These are phyloP conservation scores for Thysanoteuthis rhombus DNA, from an alignment of 2,888 invertebrate genomes.

Conservation along the genomic window DNA sequence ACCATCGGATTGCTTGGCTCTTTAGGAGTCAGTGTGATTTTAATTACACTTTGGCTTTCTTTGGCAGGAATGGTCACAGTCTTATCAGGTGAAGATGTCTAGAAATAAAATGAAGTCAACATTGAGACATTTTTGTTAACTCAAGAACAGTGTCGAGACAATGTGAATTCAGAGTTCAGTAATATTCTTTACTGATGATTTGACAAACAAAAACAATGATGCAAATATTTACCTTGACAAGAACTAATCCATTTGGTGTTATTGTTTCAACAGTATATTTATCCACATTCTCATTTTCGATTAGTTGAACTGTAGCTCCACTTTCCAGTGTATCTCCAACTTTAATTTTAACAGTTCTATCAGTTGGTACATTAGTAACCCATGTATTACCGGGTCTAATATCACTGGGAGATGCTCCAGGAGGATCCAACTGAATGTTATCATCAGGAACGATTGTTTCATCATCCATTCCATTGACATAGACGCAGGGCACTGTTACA, in stretches of 20 bases:
- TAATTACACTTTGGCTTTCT: not conserved
- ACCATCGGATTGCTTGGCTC: not conserved
- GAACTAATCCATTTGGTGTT: not conserved
- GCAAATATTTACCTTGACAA: not conserved
- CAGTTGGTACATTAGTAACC: not conserved
- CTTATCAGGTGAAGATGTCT: not conserved
- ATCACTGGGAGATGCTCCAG: not conserved
- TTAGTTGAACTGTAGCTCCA: not conserved
- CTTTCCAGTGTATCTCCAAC: not conserved
- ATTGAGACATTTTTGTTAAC: not conserved
- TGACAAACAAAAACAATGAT: not conserved
- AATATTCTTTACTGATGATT: not conserved
- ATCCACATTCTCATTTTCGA: not conserved
- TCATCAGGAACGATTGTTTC: not conserved
- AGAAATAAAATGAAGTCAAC: not conserved
- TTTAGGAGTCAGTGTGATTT: not conserved
- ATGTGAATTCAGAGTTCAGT: not conserved
- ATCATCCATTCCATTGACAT: not conserved
- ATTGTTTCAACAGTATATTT: not conserved
- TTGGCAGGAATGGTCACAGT: not conserved
- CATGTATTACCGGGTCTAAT: not conserved
- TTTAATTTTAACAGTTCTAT: not conserved
- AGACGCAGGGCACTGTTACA: not conserved
- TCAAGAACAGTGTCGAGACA: not conserved
- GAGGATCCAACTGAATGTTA: not conserved